phyloP scores from a whole-genome alignment of 2,113 vertebrate species.

The Hemibagrus wyckioides region DNA sequence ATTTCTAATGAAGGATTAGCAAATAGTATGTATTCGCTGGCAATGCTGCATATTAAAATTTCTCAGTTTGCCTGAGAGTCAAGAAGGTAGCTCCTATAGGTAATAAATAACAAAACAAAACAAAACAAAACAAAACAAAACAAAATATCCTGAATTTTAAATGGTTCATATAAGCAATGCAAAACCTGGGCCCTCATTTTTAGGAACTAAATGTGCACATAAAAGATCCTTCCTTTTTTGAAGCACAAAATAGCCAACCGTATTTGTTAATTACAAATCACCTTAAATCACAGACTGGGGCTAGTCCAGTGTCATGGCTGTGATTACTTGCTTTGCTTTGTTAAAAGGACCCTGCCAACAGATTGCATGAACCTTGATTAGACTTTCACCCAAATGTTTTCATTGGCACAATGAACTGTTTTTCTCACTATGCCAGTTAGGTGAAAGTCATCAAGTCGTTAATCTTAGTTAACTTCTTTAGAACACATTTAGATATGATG shows the following conservation, averaged over 20 bases:
- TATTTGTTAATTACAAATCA: background rate
- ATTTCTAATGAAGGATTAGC: slow-evolving; percentile 2
- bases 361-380: too few species aligned
- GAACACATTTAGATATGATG: background rate
- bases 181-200: background rate
- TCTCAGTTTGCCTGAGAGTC: background rate
- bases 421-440: background rate
- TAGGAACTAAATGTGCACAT: background rate
- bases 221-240: background rate
- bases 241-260: background rate
- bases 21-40: background rate
- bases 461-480: background rate
- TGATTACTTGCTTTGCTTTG: background rate
- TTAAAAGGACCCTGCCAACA: background rate
- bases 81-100: background rate
- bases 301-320: background rate
- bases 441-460: background rate
- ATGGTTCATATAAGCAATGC: background rate
- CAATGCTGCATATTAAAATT: background rate
- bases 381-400: background rate
- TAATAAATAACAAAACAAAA: background rate
- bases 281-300: background rate
- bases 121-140: too few species aligned
- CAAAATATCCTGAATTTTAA: background rate
- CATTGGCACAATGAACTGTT: background rate